Percentiles rank a stretch among this genome's conserved stretches.
phyloP scores from a whole-genome alignment of 2,797 vertebrate species.

The Clarias pachynema region DNA sequence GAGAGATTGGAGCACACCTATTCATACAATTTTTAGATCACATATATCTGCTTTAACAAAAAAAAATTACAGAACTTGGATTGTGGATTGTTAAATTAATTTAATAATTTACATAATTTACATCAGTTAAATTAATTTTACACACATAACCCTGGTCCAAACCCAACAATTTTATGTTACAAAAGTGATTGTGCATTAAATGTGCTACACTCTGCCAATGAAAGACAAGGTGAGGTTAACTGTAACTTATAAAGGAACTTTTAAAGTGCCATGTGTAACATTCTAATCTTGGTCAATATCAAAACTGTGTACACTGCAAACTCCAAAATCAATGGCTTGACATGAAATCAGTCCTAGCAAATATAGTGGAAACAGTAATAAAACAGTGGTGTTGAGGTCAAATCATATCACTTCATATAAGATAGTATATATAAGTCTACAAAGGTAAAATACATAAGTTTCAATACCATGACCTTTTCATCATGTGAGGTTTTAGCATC shows the following conservation, averaged over 20 bases:
- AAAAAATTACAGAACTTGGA: not conserved
- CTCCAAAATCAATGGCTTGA: not conserved
- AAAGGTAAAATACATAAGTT: not conserved
- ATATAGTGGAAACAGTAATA: conserved; percentile 7
- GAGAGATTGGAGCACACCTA: too few relatives aligned
- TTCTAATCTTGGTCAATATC: not conserved
- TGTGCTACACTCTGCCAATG: not conserved
- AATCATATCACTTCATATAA: conserved; percentile 19
- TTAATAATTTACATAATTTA: not conserved
- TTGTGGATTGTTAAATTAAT: not conserved
- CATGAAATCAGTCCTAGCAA: conserved; percentile 13
- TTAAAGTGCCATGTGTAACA: conserved; percentile 14
- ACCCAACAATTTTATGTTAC: not conserved
- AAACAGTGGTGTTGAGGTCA: not conserved
- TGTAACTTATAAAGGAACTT: conserved; percentile 15
- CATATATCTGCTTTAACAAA: too few relatives aligned
- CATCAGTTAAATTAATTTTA: conserved; percentile 2
- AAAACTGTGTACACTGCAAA: not conserved
- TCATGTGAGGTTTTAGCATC: not conserved
- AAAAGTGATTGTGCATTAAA: not conserved
- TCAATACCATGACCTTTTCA: not conserved
- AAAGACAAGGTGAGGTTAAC: not conserved
- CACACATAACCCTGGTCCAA: not conserved
- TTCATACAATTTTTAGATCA: too few relatives aligned
- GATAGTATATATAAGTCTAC: not conserved